phyloP scores from a whole-genome alignment of 2,888 invertebrate genomes.

The Ferrisia virgata region DNA sequence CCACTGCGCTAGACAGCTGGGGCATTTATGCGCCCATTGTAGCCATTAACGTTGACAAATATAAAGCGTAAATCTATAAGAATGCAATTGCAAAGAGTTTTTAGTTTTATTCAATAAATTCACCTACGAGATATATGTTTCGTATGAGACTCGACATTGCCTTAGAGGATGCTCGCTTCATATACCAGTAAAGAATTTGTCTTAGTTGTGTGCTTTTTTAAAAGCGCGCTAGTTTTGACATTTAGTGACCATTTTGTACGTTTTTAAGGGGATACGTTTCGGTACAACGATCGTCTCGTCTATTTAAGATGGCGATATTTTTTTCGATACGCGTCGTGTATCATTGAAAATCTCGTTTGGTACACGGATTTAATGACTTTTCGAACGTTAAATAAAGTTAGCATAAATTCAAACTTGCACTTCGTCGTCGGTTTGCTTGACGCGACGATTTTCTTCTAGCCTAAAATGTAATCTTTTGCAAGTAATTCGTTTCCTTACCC shows the following conservation, averaged over 20 bases:
- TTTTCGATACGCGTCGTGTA: neutral
- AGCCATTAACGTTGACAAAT: constrained; percentile 31
- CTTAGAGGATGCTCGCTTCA: neutral
- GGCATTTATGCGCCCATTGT: constrained; percentile 24
- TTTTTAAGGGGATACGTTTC: neutral
- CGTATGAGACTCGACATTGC: neutral
- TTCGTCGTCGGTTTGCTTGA: constrained; percentile 11
- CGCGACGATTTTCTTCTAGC: constrained; percentile 36
- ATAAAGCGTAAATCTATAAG: constrained; percentile 28
- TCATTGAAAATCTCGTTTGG: constrained; percentile 29
- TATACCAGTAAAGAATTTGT: neutral
- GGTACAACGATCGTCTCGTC: neutral
- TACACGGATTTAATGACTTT: constrained; percentile 29
- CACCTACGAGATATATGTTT: neutral
- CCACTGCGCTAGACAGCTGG: neutral
- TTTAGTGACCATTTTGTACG: neutral
- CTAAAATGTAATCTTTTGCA: constrained; percentile 42
- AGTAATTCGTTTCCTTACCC: constrained; percentile 41
- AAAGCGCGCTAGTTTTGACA: neutral
- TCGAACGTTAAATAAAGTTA: constrained; percentile 42
- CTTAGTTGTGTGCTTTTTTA: neutral
- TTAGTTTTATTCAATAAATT: constrained; percentile 25
- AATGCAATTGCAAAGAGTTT: constrained; percentile 26
- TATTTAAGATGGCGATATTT: neutral
- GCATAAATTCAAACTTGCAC: constrained; percentile 35